A percentile compares a stretch with the other conserved stretches of the same genome.
Conservation (phyloP, 1,140 invertebrate species). For the Sycophaga agraensis region DNA sequence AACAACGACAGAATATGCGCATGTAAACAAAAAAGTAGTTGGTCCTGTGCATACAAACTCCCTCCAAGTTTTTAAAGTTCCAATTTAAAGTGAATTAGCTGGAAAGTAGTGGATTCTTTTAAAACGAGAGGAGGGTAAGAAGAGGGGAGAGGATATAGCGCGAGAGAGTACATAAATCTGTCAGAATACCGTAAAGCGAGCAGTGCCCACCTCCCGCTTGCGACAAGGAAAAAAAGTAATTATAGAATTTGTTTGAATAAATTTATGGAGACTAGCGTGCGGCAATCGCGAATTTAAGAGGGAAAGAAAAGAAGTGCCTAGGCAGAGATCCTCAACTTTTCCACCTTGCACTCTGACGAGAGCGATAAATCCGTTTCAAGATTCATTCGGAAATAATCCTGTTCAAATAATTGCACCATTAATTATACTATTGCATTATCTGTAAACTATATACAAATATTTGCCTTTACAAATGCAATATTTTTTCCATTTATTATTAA, state of each 20-base stretch:
- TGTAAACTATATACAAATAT: no score
- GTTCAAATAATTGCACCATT: no score
- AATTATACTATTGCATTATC: no score
- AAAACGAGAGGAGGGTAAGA: not conserved
- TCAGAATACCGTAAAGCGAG: not conserved
- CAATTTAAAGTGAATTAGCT: conserved; percentile 3
- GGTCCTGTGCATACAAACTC: no score
- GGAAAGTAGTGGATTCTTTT: not conserved
- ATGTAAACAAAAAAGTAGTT: no score
- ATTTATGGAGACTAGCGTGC: conserved; percentile 45
- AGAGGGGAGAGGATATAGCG: not conserved
- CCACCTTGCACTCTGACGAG: not conserved
- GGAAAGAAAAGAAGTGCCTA: conserved; percentile 23
- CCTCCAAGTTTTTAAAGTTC: no score
- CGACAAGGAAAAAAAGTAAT: conserved; percentile 46
- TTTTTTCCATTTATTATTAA: no score
- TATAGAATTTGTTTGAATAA: conserved; percentile 56
- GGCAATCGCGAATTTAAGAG: conserved; percentile 43
- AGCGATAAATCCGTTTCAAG: not conserved
- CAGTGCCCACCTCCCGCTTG: not conserved
- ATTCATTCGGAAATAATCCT: no score
- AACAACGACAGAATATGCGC: no score
- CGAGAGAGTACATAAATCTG: conserved; percentile 22
- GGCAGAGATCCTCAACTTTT: conserved; percentile 38
- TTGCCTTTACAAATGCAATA: no score